phyloP scores from a whole-genome alignment of 1,140 invertebrate species.

The Listronotus oregonensis region DNA sequence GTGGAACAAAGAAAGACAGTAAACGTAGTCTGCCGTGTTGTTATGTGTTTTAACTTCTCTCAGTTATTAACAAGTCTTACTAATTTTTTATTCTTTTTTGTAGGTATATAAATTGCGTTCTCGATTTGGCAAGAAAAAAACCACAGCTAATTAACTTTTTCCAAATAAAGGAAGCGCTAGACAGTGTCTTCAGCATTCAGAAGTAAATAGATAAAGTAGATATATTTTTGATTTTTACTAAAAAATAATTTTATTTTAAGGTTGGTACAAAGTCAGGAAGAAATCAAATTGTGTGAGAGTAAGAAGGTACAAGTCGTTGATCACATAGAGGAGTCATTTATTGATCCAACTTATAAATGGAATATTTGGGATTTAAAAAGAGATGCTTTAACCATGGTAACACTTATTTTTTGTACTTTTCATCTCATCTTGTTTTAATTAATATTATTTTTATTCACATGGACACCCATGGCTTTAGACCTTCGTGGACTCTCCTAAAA shows the following conservation, averaged over 20 bases:
- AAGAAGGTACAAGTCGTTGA: constrained; percentile 70
- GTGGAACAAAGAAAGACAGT: too few relatives aligned
- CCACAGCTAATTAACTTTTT: constrained; percentile 66
- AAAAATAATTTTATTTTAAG: constrained; percentile 24
- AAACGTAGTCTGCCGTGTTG: too few relatives aligned
- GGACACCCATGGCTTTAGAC: too few relatives aligned
- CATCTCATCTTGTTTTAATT: too few relatives aligned
- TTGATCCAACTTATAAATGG: constrained; percentile 72
- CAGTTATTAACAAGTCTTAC: too few relatives aligned
- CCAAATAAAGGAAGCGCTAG: constrained; percentile 61
- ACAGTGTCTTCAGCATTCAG: constrained; percentile 54
- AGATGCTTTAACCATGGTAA: constrained; percentile 47
- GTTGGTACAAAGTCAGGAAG: constrained; percentile 32
- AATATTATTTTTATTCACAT: too few relatives aligned
- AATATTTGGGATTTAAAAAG: constrained; percentile 75
- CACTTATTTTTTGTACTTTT: too few relatives aligned
- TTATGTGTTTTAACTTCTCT: too few relatives aligned
- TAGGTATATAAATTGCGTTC: constrained; percentile 62
- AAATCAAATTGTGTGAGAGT: constrained; percentile 58
- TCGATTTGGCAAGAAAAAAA: constrained; percentile 62
- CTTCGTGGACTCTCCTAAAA: too few relatives aligned
- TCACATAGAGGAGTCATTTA: constrained; percentile 65
- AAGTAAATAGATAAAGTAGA: constrained; percentile 33
- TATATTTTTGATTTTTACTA: neutral
- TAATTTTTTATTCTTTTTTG: constrained; percentile 31